Evolutionary conservation across 2,888 invertebrate genomes (phyloP), one percentile per base, ranked within the genome.

Genomic region (Conistra vaccinii): DNA sequence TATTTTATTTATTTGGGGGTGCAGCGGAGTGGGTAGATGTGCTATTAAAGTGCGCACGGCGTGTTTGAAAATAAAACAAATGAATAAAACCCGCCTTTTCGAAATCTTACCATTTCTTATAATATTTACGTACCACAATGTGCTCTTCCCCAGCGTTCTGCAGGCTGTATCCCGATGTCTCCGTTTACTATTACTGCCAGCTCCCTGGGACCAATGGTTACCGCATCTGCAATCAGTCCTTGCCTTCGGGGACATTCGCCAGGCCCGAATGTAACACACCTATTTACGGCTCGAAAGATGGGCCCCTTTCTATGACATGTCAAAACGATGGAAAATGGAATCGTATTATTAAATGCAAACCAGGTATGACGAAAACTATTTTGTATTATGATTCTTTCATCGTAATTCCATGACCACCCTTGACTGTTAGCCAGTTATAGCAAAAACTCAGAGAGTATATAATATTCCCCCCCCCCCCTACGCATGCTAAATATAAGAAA

Each of bases 141-240:
- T 26, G 26, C 20, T 39, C 26, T 20, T 62, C 39, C n/a, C 72
- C 63, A 94, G 94, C 90, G 7, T 90, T 87, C 80, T 94, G 94
- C 86, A 86, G 85, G 3, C 85, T 94, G 1, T 83, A 88, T 26
- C 80, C 71, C 0, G 89, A 93, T 45, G 85, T 86, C 1, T 91
- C 92, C 67, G 91, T 94, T 0, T 84, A 80, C 3, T 93, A 92
- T 87, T 78, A 82, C 23, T 94, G 94, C 76, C 12, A 32, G 29
- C 1, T 69, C n/a, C 12, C n/a, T n/a, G 20, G 12, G 12, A 3
- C 10, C 1, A 0, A 32, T 0, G 32, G 45, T 17, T 7, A n/a
- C 2, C 69, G 45, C 2, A 32, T n/a, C 45, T 69, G 69, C 32
- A 69, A 45, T 12, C 1, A 12, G 10, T 20, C n/a, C 4, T 45